Evolutionary conservation across 2,797 vertebrate species (phyloP).

Genomic region (Labroides dimidiatus): DNA sequence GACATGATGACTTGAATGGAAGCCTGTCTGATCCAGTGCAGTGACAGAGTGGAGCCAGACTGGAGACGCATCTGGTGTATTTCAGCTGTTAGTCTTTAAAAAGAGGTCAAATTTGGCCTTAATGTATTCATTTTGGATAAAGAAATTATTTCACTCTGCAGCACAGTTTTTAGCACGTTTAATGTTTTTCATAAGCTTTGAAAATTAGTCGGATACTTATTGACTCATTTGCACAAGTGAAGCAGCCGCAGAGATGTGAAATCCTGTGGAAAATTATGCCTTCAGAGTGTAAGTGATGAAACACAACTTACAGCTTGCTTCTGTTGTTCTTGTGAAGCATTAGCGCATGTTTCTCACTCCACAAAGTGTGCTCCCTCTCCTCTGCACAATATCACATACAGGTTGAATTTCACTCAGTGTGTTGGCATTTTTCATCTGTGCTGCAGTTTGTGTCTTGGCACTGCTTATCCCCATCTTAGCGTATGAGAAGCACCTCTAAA

Average conservation of each 20-base stretch:
- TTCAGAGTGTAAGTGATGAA: slow-evolving; percentile 18
- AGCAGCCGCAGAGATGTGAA: not conserved
- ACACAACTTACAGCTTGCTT: not conserved
- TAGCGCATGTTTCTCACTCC: slow-evolving; percentile 12
- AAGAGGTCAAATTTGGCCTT: not conserved
- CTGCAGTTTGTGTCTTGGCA: slow-evolving; percentile 63
- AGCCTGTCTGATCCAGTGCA: too few relatives aligned
- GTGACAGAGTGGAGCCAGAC: too few relatives aligned
- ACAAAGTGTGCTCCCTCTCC: not conserved
- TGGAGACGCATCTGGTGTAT: too few relatives aligned
- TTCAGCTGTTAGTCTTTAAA: too few relatives aligned
- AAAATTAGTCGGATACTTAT: not conserved
- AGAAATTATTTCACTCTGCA: not conserved
- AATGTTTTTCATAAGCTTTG: not conserved
- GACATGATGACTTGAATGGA: too few relatives aligned
- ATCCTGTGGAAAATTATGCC: not conserved
- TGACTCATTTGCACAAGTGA: not conserved
- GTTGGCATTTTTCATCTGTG: slow-evolving; percentile 30
- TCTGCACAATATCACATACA: slow-evolving; percentile 43
- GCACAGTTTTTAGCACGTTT: not conserved
- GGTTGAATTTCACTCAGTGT: slow-evolving; percentile 37
- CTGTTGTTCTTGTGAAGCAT: slow-evolving; percentile 15
- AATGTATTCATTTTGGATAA: not conserved
- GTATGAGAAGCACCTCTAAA: slow-evolving; percentile 66
- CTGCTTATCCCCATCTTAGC: slow-evolving; percentile 37